Evolutionary conservation across 2,888 invertebrate species (phyloP), one percentile per base, ranked within the genome.

Genomic region (Heteromyza rotundicornis): DNA sequence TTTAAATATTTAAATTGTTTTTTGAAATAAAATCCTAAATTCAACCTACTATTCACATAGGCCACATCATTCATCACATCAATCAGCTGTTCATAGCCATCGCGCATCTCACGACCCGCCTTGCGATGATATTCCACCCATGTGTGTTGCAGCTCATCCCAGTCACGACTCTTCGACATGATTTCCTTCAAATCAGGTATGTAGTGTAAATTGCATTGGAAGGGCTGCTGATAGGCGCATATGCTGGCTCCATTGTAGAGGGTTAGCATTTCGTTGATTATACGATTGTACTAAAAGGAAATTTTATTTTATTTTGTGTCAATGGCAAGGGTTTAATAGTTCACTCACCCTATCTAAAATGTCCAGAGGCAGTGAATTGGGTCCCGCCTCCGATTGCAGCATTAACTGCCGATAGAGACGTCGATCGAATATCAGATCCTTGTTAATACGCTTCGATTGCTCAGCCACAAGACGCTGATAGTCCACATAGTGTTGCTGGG

Each of bases 101-200:
- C 92, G 65, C 91, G 86, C 79, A 94, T 88, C 72, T 92, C 87
- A 60, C 90, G 87, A 0, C 92, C 94, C 0, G 95, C 93, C 67
- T 92, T 90, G 69, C 96, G 86, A 70, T 95, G 87, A 92, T 95
- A 97, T 78, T 94, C 94, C 0, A 90, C 89, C 97, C 97, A 97
- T 0, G 90, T 89, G 75, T 92, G 90, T 71, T 91, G 89, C 61
- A 97, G 84, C 79, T 95, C 94, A 64, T 95, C 92, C 91, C 95
- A 95, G 76, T 96, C 92, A 54, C 92, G 84, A 71, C 90, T 90
- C 62, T 85, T 86, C 0, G 92, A 91, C 93, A 95, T 92, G 64
- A 94, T 89, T 35, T 85, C 85, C 74, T 88, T 87, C 2, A 91
- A 82, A 82, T 94, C 92, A 1, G 94, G 94, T 76, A 94, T 92